phyloP scores from a whole-genome alignment of 2,113 vertebrate genomes.

The Ophthalmolycus amberensis region DNA sequence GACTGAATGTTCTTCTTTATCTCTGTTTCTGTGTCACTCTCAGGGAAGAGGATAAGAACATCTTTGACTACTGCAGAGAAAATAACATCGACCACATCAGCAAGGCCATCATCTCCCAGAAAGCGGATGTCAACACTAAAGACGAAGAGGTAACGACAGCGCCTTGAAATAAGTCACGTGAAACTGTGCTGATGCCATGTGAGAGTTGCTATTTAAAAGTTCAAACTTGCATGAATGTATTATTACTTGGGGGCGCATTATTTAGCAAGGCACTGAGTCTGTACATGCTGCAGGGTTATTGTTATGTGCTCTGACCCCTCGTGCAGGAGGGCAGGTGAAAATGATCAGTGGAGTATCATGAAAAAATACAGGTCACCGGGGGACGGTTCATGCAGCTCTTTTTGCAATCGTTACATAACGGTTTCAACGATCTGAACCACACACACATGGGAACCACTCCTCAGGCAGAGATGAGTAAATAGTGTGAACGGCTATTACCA shows the following conservation, averaged over 20 bases:
- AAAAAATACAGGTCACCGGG: slow-evolving; percentile 40
- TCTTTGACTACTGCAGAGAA: slow-evolving; percentile 99
- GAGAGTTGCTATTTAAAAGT: slow-evolving; percentile 9
- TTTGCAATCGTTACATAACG: slow-evolving; percentile 34
- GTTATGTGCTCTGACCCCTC: slow-evolving; percentile 17
- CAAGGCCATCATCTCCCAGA: slow-evolving; percentile 90
- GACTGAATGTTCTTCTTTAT: not conserved
- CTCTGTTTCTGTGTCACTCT: slow-evolving; percentile 39
- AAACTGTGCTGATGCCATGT: not conserved
- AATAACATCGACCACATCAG: slow-evolving; percentile 94
- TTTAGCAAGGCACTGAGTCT: not conserved
- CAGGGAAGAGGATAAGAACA: slow-evolving; percentile 98
- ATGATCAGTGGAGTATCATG: slow-evolving; percentile 14
- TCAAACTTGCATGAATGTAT: not conserved
- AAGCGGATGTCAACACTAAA: slow-evolving; percentile 90
- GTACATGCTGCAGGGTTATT: slow-evolving; percentile 1
- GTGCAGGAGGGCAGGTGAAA: slow-evolving; percentile 22
- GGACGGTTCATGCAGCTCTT: slow-evolving; percentile 13
- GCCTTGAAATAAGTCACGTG: not conserved
- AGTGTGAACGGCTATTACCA: slow-evolving; percentile 41
- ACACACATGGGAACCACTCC: slow-evolving; percentile 21
- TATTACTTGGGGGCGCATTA: not conserved
- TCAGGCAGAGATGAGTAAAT: slow-evolving; percentile 35
- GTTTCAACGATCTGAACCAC: slow-evolving; percentile 36
- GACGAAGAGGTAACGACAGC: slow-evolving; percentile 91